Conservation (phyloP, 2,113 vertebrate genomes). For the Gasterosteus nipponicus region DNA sequence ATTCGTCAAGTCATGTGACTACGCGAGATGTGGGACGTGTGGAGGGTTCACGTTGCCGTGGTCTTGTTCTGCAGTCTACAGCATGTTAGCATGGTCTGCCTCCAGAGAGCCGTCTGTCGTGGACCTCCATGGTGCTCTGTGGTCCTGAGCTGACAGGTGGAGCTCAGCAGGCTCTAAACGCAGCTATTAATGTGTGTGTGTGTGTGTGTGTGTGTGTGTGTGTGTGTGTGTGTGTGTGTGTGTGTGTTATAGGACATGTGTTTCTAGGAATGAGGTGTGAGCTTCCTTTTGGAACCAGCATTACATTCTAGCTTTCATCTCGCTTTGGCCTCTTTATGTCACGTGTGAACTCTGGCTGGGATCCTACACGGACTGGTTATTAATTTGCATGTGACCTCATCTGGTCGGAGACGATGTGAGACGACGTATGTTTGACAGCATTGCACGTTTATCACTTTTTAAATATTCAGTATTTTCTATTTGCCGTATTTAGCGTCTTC, state of each 20-base stretch:
- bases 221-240: neutral
- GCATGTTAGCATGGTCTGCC: too few species aligned
- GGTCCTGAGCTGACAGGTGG: conserved; percentile 69
- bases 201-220: neutral
- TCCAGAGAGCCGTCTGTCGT: conserved; percentile 47
- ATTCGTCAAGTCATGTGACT: too few species aligned
- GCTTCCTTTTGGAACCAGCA: conserved; percentile 36
- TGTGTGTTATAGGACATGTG: conserved; percentile 71
- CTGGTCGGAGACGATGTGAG: too few species aligned
- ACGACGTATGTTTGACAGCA: too few species aligned
- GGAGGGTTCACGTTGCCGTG: too few species aligned
- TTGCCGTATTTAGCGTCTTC: neutral
- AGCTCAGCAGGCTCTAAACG: conserved; percentile 75
- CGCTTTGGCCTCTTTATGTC: neutral
- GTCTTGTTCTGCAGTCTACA: too few species aligned
- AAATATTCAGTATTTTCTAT: neutral
- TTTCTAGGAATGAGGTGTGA: conserved; percentile 71
- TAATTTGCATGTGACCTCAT: too few species aligned
- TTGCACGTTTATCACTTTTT: too few species aligned
- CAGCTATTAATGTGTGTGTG: conserved; percentile 63
- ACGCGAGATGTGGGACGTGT: too few species aligned
- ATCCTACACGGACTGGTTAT: too few species aligned
- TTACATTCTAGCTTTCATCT: conserved; percentile 46
- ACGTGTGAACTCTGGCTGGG: too few species aligned
- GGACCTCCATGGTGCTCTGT: conserved; percentile 44